phyloP scores from a whole-genome alignment of 1,140 invertebrate genomes.

The Cardiocondyla obscurior region DNA sequence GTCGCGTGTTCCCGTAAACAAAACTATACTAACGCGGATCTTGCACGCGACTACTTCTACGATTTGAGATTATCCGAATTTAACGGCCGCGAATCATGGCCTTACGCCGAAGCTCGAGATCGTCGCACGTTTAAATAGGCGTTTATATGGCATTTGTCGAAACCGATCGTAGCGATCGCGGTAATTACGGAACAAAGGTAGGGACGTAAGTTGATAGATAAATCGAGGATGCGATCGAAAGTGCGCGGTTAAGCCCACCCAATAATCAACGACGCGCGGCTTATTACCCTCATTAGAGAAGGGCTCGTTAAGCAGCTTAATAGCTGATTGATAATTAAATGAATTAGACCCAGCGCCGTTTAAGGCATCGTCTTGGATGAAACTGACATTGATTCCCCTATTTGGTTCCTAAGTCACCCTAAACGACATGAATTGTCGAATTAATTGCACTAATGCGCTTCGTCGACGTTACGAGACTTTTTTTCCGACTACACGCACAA shows the following conservation, averaged over 20 bases:
- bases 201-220: not conserved
- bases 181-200: not conserved
- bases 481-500: not conserved
- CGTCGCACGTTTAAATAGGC: not conserved
- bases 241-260: constrained; percentile 32
- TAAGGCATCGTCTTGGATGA: constrained; percentile 49
- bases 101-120: not conserved
- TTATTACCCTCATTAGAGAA: constrained; percentile 57
- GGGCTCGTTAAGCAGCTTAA: constrained; percentile 52
- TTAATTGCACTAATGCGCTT: constrained; percentile 47
- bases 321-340: constrained; percentile 66
- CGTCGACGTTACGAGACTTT: not conserved
- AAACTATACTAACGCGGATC: not conserved
- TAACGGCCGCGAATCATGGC: not conserved
- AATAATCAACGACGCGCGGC: constrained; percentile 8
- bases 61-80: not conserved
- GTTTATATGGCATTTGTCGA: not conserved
- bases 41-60: not conserved
- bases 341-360: constrained; percentile 51
- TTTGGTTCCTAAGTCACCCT: constrained; percentile 17
- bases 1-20: not conserved
- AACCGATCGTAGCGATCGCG: not conserved
- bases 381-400: constrained; percentile 53
- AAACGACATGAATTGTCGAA: constrained; percentile 36
- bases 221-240: not conserved